A percentile compares a stretch with the other conserved stretches of the same genome.
Conservation (phyloP, 2,888 invertebrate genomes). For the Catocala sponsa region DNA sequence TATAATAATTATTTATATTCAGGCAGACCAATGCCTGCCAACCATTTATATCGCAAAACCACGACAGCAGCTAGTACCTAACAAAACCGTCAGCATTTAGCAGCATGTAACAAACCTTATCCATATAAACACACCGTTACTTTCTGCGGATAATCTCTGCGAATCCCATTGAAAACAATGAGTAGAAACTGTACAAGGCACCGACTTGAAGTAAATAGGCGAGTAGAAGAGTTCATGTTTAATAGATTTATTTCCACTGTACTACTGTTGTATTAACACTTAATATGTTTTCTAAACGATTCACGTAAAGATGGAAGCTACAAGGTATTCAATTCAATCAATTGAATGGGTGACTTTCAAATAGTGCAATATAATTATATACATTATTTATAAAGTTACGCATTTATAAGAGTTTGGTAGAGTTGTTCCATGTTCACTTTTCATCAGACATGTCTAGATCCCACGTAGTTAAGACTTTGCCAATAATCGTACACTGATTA, state of each 20-base stretch:
- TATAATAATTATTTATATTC: no score
- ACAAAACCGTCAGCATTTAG: background rate
- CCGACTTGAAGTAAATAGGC: background rate
- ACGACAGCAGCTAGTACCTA: background rate
- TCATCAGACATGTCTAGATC: no score
- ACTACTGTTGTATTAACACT: slow-evolving; percentile 40
- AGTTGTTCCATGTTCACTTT: no score
- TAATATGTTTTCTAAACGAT: slow-evolving; percentile 34
- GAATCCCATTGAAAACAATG: slow-evolving; percentile 56
- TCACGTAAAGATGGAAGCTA: background rate
- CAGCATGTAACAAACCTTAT: slow-evolving; percentile 22
- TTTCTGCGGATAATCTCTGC: slow-evolving; percentile 34
- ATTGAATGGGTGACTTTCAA: no score
- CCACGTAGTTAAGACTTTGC: no score
- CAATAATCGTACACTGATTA: no score
- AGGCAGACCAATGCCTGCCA: no score
- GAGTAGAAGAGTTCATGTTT: slow-evolving; percentile 45
- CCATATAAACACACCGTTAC: slow-evolving; percentile 37
- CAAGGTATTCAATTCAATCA: background rate
- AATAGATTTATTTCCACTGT: slow-evolving; percentile 49
- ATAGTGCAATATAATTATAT: no score
- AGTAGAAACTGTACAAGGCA: slow-evolving; percentile 31
- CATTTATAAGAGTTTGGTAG: no score
- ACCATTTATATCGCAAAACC: no score
- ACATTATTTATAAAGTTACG: no score